These are phyloP conservation scores for Nomada hirtipes DNA, from an alignment of 2,888 invertebrate species.

Conservation along the genomic window DNA sequence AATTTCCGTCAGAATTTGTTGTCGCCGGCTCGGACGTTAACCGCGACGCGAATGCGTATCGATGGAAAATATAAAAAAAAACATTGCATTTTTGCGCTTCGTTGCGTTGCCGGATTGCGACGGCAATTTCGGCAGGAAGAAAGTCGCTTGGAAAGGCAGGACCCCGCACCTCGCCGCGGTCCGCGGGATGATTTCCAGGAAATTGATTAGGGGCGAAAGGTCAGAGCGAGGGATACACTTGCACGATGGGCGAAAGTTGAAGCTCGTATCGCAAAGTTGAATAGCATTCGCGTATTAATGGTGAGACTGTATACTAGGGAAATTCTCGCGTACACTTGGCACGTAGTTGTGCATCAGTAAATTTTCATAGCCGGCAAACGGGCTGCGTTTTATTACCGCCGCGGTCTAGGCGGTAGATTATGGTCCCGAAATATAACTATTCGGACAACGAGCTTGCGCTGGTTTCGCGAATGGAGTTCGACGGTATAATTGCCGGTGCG, in stretches of 20 bases:
- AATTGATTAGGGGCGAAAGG: too few relatives aligned
- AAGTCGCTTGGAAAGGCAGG: background rate
- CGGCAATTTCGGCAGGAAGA: background rate
- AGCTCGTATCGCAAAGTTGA: background rate
- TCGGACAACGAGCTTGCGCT: slow-evolving; percentile 51
- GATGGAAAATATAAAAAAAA: slow-evolving; percentile 50
- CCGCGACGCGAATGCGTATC: slow-evolving; percentile 33
- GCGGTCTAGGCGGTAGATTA: slow-evolving; percentile 63
- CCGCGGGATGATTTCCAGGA: too few relatives aligned
- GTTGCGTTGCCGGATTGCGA: too few relatives aligned
- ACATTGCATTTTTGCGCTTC: background rate
- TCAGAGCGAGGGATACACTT: too few relatives aligned
- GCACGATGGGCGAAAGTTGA: too few relatives aligned
- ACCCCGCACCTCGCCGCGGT: too few relatives aligned
- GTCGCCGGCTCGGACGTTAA: slow-evolving; percentile 29
- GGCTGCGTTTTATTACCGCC: slow-evolving; percentile 69
- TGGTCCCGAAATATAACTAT: slow-evolving; percentile 64
- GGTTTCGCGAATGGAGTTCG: slow-evolving; percentile 45
- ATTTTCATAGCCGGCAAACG: slow-evolving; percentile 62
- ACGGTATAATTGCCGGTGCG: slow-evolving; percentile 57
- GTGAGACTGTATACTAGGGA: slow-evolving; percentile 29
- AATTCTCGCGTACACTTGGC: slow-evolving; percentile 53
- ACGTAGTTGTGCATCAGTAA: slow-evolving; percentile 58
- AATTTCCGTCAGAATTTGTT: slow-evolving; percentile 39
- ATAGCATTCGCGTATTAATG: slow-evolving; percentile 46